phyloP scores from a whole-genome alignment of 1,140 invertebrate species.

The Drosophila kurseongensis region DNA sequence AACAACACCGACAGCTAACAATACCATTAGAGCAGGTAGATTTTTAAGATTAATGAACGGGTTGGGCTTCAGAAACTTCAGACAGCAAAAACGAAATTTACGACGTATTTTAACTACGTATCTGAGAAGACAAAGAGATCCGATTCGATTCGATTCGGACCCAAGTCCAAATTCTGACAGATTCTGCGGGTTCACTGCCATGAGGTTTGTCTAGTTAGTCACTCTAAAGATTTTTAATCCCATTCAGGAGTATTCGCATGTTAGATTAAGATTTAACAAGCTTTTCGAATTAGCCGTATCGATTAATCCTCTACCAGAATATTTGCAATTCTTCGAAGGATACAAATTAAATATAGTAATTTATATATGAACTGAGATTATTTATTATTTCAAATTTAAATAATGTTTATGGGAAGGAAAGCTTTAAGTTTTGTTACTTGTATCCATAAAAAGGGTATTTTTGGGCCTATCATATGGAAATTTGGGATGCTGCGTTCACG shows the following conservation, averaged over 20 bases:
- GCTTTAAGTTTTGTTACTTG: neutral
- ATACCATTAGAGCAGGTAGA: slow-evolving; percentile 73
- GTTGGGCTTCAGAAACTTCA: slow-evolving; percentile 58
- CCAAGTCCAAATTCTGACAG: slow-evolving; percentile 46
- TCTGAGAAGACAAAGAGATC: slow-evolving; percentile 13
- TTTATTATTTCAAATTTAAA: too few species aligned
- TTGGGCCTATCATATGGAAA: slow-evolving; percentile 5
- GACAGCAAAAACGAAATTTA: slow-evolving; percentile 62
- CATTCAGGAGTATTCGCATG: neutral
- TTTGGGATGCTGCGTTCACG: slow-evolving; percentile 12
- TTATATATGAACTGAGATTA: neutral
- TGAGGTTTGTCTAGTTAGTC: slow-evolving; percentile 23
- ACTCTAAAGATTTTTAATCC: neutral
- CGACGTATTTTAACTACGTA: slow-evolving; percentile 44
- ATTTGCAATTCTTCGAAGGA: neutral
- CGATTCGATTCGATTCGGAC: slow-evolving; percentile 15
- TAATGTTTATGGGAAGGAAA: too few species aligned
- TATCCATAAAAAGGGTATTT: slow-evolving; percentile 17
- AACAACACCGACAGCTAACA: slow-evolving; percentile 45
- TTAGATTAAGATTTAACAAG: too few species aligned
- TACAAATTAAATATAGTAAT: neutral
- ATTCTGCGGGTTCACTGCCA: slow-evolving; percentile 35
- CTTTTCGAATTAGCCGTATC: too few species aligned
- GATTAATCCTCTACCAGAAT: too few species aligned
- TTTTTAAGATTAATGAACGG: slow-evolving; percentile 79